Evolutionary conservation across 2,113 vertebrate genomes (phyloP), one percentile per base, ranked within the genome.

Genomic region (Megalops atlanticus): DNA sequence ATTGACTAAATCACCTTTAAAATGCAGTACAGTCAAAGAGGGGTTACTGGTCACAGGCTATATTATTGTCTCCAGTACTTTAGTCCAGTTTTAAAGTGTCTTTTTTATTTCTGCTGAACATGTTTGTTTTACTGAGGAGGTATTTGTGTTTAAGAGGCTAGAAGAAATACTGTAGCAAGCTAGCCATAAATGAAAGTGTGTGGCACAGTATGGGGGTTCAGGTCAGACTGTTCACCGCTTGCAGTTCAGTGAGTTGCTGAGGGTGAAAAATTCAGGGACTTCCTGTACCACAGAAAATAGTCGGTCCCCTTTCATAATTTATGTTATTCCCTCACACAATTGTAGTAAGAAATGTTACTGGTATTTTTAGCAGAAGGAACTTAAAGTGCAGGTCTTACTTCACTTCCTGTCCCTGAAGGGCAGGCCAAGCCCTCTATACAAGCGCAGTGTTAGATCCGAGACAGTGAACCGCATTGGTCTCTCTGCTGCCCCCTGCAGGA

Each of bases 401-500:
- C 3, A 31, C 58, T 5, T 27, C 18, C n/a, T 8, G 8, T 64
- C 58, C 58, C 58, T 15, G 21, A 10, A 64, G 58, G n/a, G 31
- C n/a, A 24, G 2, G 24, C n/a, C 58, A 64, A 24, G 58, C 58
- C 58, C 58, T 64, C 0, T 27, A 21, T n/a, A n/a, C n/a, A n/a
- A n/a, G n/a, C n/a, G n/a, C 12, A 11, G 58, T n/a, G 24, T n/a
- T 4, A 64, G 12, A 4, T 10, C 35, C 35, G 35, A 52, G 35
- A 1, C 35, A 8, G n/a, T 40, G 18, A 35, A 76, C 74, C 15
- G 27, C 12, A 0, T n/a, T n/a, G 38, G 2, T 84, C 74, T 76
- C 58, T n/a, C 69, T 86, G 70, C 82, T 68, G 8, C 80, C 77
- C 74, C 68, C 76, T 85, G 43, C 93, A 99, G 98, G 97, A 98